These are phyloP conservation scores for Pangasius larnaudii DNA, from an alignment of 2,797 vertebrate species.

Conservation along the genomic window DNA sequence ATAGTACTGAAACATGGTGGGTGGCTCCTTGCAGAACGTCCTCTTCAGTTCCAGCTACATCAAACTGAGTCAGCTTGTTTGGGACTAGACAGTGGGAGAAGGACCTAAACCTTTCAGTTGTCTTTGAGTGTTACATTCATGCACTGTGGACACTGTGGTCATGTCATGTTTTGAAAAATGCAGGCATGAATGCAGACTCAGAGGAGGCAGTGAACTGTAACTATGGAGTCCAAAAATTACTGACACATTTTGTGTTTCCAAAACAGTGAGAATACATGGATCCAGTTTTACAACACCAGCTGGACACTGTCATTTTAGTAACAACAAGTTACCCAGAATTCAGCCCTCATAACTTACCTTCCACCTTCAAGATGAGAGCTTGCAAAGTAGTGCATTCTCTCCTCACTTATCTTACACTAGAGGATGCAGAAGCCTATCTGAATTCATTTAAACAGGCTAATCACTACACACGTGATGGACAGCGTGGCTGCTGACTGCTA, in stretches of 20 bases:
- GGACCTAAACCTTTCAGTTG: not conserved
- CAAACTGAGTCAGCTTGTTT: not conserved
- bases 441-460: not conserved
- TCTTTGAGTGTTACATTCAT: not conserved
- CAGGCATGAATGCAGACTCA: not conserved
- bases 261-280: not conserved
- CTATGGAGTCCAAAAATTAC: not conserved
- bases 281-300: not conserved
- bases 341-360: not conserved
- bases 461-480: not conserved
- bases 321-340: not conserved
- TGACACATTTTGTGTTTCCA: not conserved
- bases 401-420: not conserved
- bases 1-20: not conserved
- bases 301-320: not conserved
- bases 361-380: not conserved
- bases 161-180: not conserved
- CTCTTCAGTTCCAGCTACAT: not conserved
- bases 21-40: not conserved
- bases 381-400: not conserved
- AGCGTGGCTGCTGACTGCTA: not conserved
- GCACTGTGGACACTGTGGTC: not conserved
- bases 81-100: not conserved
- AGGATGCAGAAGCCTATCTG: not conserved
- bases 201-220: not conserved